A percentile compares a stretch with the other conserved stretches of the same genome.
Conservation (phyloP, 2,113 vertebrate genomes). For the Morone saxatilis region DNA sequence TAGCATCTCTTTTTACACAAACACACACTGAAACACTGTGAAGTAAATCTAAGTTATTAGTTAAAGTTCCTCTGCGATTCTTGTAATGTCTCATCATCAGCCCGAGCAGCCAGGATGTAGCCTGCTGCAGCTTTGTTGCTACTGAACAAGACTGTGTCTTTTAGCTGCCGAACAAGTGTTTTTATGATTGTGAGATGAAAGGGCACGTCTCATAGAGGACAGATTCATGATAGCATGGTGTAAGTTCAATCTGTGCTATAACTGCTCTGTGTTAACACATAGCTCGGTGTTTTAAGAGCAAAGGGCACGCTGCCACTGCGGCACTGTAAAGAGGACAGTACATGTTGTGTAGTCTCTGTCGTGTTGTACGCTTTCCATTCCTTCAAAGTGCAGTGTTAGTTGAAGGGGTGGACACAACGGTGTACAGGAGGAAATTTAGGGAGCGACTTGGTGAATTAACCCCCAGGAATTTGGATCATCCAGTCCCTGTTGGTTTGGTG, state of each 20-base stretch:
- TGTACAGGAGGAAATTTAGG: conserved; percentile 73
- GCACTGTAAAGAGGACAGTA: conserved; percentile 26
- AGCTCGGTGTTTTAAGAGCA: conserved; percentile 72
- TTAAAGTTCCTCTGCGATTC: neutral
- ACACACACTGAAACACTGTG: neutral
- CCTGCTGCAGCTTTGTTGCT: conserved; percentile 15
- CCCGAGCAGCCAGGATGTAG: conserved; percentile 9
- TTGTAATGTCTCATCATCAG: conserved; percentile 9
- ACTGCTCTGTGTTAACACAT: conserved; percentile 64
- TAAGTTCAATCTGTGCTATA: conserved; percentile 63
- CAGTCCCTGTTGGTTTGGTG: conserved; percentile 78
- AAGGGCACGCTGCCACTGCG: conserved; percentile 68
- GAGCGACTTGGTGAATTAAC: conserved; percentile 84
- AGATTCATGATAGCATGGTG: conserved; percentile 58
- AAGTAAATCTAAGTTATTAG: neutral
- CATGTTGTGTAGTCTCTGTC: conserved; percentile 28
- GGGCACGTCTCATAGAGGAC: conserved; percentile 54
- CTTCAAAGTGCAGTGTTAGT: conserved; percentile 36
- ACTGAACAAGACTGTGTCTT: conserved; percentile 4
- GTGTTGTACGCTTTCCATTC: conserved; percentile 46
- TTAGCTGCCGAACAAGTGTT: conserved; percentile 56
- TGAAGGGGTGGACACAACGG: conserved; percentile 39
- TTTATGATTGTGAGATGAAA: conserved; percentile 77
- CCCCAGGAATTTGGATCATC: conserved; percentile 86
- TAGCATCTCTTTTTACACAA: conserved; percentile 1